Evolutionary conservation across 2,113 vertebrate genomes (phyloP), one percentile per base, ranked within the genome.

Genomic region (Neotoma lepida): DNA sequence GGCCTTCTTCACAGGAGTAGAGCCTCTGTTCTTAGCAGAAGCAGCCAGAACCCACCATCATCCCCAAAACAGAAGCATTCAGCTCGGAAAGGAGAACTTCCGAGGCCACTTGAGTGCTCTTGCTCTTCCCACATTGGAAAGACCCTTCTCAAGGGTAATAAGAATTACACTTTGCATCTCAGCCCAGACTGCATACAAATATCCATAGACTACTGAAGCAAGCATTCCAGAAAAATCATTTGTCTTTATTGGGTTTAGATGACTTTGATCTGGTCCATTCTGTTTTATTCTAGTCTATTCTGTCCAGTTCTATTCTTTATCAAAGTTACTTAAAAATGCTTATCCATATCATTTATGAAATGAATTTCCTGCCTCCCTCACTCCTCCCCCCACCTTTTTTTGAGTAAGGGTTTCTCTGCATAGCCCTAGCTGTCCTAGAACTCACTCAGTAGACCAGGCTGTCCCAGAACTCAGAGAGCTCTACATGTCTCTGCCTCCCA

Each of bases 61-160:
- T 6, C 5, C 0, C 0, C 39, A 58, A 70, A 77, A 54, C 14
- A 20, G 22, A 30, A 5, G 64, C n/a, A n/a, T 66, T 71, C 9
- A 0, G 24, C 51, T 24, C 18, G 6, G 58, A 30, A 78, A 35
- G 35, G 14, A 35, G 1, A 33, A 1, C 28, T 3, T 86, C 1
- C 1, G 30, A 24, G 35, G 30, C 4, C 33, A 8, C 2, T 10
- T 8, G 17, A 30, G 9, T 20, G 17, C 9, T 24, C 28, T 51
- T 28, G 22, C 13, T 24, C 33, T 35, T 24, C 26, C 9, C 46
- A 28, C 9, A 3, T 9, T 14, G 15, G 3, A 33, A 64, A 71
- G 58, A 28, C 39, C 4, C 68, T 20, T 70, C 35, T n/a, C n/a
- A n/a, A n/a, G n/a, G n/a, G n/a, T 35, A 33, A 17, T 6, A 26